Percentiles rank a stretch among this genome's conserved stretches.
Conservation (phyloP, 2,888 invertebrate genomes). For the Cheilosia soror region DNA sequence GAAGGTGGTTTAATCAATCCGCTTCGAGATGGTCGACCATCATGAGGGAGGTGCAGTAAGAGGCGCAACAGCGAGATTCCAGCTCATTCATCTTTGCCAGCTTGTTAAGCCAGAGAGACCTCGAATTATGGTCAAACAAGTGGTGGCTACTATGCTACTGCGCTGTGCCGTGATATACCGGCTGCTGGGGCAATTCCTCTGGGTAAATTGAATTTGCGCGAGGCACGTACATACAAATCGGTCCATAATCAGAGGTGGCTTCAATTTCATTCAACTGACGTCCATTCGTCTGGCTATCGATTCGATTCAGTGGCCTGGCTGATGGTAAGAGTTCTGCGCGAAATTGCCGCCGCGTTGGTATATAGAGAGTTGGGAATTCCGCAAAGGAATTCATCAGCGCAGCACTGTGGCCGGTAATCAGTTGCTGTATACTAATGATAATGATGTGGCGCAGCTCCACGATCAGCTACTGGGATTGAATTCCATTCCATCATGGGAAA, state of each 20-base stretch:
- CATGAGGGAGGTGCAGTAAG: background rate
- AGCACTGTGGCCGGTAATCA: constrained; percentile 61
- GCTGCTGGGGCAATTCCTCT: constrained; percentile 17
- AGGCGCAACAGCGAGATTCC: background rate
- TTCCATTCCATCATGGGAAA: constrained; percentile 69
- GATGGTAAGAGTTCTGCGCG: constrained; percentile 5
- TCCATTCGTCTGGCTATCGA: constrained; percentile 73
- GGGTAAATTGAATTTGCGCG: constrained; percentile 81
- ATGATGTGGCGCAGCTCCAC: constrained; percentile 67
- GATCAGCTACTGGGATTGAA: constrained; percentile 75
- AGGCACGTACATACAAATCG: constrained; percentile 83
- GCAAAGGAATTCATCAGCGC: constrained; percentile 59
- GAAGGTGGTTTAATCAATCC: constrained; percentile 82
- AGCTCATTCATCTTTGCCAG: constrained; percentile 53
- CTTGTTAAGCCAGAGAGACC: constrained; percentile 73
- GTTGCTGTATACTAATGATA: constrained; percentile 63
- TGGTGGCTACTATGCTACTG: constrained; percentile 64
- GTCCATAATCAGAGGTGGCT: constrained; percentile 78
- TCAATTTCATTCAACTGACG: constrained; percentile 75
- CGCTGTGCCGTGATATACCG: constrained; percentile 56
- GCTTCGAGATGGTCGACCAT: constrained; percentile 33
- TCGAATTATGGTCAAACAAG: constrained; percentile 74
- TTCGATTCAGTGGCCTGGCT: constrained; percentile 54
- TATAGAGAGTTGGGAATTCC: constrained; percentile 59
- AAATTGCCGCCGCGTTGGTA: constrained; percentile 22